Conservation (phyloP, 1,140 invertebrate species). For the Drosophila busckii region DNA sequence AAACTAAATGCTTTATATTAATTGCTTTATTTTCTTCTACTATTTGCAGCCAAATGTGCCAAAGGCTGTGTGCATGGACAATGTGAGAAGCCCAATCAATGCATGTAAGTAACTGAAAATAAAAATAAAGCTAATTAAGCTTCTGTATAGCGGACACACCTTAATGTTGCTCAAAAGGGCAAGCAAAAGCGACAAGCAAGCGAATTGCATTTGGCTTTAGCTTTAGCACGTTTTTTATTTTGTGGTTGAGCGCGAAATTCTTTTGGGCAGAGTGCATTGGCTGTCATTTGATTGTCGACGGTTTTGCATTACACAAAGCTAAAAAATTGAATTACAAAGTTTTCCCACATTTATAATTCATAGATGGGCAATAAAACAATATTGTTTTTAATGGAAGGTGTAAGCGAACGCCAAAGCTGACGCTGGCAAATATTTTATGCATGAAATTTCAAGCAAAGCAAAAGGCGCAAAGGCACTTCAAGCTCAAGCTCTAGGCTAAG, state of each 20-base stretch:
- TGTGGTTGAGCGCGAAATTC: constrained; percentile 58
- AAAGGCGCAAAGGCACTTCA: not conserved
- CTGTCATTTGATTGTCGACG: constrained; percentile 71
- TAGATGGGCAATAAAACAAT: constrained; percentile 22
- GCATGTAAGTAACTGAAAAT: constrained; percentile 89
- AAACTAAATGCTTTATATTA: constrained; percentile 31
- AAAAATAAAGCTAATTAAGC: constrained; percentile 6
- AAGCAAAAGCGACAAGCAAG: too few species aligned
- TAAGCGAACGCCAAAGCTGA: constrained; percentile 69
- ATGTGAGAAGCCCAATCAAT: constrained; percentile 95
- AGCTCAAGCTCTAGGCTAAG: constrained; percentile 7
- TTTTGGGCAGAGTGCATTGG: constrained; percentile 46
- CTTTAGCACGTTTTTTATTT: too few species aligned
- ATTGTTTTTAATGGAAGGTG: constrained; percentile 54
- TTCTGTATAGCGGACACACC: constrained; percentile 29
- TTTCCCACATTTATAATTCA: constrained; percentile 74
- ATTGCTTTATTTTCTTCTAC: constrained; percentile 81
- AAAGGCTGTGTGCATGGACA: constrained; percentile 96
- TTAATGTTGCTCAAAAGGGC: too few species aligned
- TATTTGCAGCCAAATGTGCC: constrained; percentile 92
- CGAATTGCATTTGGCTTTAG: too few species aligned
- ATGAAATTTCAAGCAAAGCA: constrained; percentile 62
- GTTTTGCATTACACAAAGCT: constrained; percentile 65
- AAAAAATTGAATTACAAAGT: constrained; percentile 72
- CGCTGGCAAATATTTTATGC: constrained; percentile 67